Conservation (phyloP, 2,888 invertebrate genomes). For the Scrobipalpa atriplicella region DNA sequence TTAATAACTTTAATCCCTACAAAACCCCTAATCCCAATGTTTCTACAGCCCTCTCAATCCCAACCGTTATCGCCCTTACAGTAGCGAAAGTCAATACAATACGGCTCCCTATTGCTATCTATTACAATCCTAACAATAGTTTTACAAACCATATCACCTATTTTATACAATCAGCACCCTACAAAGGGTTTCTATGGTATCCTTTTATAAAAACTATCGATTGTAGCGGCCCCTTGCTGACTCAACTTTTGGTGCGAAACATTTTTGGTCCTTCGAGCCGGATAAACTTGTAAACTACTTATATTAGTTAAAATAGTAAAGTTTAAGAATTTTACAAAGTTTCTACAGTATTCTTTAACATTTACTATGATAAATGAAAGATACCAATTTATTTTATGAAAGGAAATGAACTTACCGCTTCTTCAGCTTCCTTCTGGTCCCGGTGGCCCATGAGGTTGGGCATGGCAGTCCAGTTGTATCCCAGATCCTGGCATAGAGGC, state of each 20-base stretch:
- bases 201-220: constrained; percentile 32
- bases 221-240: constrained; percentile 30
- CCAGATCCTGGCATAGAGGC: constrained; percentile 90
- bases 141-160: constrained; percentile 65
- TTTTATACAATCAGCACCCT: constrained; percentile 49
- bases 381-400: background rate
- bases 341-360: background rate
- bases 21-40: background rate
- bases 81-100: constrained; percentile 41
- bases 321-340: background rate
- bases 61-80: constrained; percentile 32
- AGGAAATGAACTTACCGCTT: constrained; percentile 83
- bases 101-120: constrained; percentile 36
- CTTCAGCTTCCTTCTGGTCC: constrained; percentile 91
- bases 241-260: constrained; percentile 20
- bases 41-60: background rate
- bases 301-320: constrained; percentile 16
- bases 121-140: constrained; percentile 55
- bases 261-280: constrained; percentile 26
- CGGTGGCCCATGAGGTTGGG: constrained; percentile 93
- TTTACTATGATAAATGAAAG: background rate
- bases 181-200: constrained; percentile 41
- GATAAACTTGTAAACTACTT: background rate
- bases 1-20: no score
- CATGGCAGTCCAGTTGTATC: constrained; percentile 94